Evolutionary conservation across 1,140 invertebrate genomes (phyloP).

Genomic region (Lepidurus couesii): DNA sequence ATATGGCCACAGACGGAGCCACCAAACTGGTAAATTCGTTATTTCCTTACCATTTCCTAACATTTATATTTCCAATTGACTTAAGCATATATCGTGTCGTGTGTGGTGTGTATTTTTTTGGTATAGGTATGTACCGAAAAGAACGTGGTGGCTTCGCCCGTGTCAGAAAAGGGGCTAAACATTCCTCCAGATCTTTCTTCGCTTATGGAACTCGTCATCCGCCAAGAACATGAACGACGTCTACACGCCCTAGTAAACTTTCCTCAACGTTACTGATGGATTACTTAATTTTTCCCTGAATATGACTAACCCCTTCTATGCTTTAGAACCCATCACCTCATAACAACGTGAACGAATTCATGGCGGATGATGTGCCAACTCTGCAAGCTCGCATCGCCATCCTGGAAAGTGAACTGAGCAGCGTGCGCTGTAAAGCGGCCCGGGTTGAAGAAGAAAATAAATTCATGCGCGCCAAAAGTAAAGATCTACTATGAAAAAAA

Average conservation of each 20-base stretch:
- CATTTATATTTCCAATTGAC: background rate
- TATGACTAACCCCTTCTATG: too few relatives aligned
- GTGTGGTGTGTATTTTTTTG: background rate
- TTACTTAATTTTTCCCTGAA: too few relatives aligned
- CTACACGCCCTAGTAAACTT: background rate
- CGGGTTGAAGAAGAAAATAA: background rate
- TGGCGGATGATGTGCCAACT: background rate
- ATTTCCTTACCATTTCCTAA: background rate
- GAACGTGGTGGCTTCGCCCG: background rate
- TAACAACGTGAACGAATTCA: background rate
- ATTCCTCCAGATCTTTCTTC: background rate
- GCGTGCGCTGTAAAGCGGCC: background rate
- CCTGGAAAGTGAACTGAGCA: background rate
- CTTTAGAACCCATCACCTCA: background rate
- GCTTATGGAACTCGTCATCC: background rate
- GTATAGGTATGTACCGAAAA: conserved; percentile 16
- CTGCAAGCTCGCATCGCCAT: background rate
- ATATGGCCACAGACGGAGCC: background rate
- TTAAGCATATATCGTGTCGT: background rate
- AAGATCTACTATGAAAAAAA: background rate
- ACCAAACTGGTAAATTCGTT: background rate
- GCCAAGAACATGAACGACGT: conserved; percentile 1
- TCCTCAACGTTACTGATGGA: background rate
- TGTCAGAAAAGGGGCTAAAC: background rate
- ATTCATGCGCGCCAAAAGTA: background rate